Evolutionary conservation across 2,888 invertebrate genomes (phyloP).

Genomic region (Petrolisthes cinctipes): DNA sequence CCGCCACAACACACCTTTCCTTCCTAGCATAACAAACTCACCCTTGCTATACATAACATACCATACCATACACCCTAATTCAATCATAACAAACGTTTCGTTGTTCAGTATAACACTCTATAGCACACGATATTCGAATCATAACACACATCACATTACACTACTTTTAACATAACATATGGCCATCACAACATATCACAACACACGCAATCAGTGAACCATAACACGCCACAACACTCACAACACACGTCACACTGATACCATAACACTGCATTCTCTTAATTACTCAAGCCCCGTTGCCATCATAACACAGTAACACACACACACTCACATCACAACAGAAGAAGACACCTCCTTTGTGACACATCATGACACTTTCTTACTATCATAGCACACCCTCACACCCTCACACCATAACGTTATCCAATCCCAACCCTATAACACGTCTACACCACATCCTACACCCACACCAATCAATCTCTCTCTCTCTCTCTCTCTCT

Average conservation of each 20-base stretch:
- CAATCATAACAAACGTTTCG: too few species aligned
- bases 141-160: not conserved
- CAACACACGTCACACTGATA: too few species aligned
- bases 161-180: not conserved
- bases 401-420: too few species aligned
- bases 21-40: not conserved
- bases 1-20: not conserved
- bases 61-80: not conserved
- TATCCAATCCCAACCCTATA: not conserved
- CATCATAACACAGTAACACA: too few species aligned
- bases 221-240: not conserved
- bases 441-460: not conserved
- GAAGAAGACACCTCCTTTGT: not conserved
- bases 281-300: too few species aligned
- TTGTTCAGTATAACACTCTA: not conserved
- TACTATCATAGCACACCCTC: not conserved
- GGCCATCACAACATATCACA: not conserved
- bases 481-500: slow-evolving; percentile 10
- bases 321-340: too few species aligned
- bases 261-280: too few species aligned
- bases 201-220: not conserved
- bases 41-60: not conserved
- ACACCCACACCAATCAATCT: not conserved
- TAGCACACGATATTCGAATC: not conserved
- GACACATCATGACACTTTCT: not conserved